Evolutionary conservation across 2,113 vertebrate species (phyloP).

Genomic region (Pycnonotus jocosus): DNA sequence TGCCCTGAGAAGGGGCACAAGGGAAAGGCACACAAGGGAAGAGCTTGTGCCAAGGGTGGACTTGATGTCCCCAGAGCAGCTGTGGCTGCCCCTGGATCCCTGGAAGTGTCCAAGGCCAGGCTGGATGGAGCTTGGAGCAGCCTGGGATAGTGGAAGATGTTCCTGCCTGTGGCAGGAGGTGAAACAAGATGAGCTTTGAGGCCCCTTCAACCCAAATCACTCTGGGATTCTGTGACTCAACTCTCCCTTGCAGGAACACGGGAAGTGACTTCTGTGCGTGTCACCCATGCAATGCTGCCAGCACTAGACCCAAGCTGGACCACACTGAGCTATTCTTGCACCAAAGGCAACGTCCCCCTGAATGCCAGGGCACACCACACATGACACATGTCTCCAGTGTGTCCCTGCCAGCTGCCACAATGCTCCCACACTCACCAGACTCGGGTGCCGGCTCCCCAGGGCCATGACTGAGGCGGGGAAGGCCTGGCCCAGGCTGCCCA

Average conservation of each 20-base stretch:
- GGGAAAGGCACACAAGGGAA: background rate
- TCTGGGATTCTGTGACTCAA: background rate
- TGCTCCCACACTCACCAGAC: slow-evolving; percentile 78
- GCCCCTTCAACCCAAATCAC: background rate
- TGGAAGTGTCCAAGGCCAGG: background rate
- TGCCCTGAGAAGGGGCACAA: background rate
- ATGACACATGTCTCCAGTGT: rapidly evolving
- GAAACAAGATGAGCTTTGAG: background rate
- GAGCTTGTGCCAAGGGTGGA: background rate
- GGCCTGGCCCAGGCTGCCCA: slow-evolving; percentile 80
- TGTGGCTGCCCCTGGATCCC: background rate
- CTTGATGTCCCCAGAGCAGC: background rate
- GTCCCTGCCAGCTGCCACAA: background rate
- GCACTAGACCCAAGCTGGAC: background rate
- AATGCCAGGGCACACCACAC: rapidly evolving
- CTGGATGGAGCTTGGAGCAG: rapidly evolving
- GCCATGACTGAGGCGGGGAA: slow-evolving; percentile 82
- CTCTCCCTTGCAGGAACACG: rapidly evolving
- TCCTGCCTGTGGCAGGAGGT: background rate
- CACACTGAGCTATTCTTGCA: background rate
- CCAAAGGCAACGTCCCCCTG: rapidly evolving
- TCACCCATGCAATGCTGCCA: rapidly evolving
- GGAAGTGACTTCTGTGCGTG: background rate
- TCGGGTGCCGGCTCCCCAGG: slow-evolving; percentile 81
- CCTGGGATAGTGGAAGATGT: background rate